These are phyloP conservation scores for Dolichoris vasculosae DNA, from an alignment of 1,140 invertebrate genomes.

Conservation along the genomic window DNA sequence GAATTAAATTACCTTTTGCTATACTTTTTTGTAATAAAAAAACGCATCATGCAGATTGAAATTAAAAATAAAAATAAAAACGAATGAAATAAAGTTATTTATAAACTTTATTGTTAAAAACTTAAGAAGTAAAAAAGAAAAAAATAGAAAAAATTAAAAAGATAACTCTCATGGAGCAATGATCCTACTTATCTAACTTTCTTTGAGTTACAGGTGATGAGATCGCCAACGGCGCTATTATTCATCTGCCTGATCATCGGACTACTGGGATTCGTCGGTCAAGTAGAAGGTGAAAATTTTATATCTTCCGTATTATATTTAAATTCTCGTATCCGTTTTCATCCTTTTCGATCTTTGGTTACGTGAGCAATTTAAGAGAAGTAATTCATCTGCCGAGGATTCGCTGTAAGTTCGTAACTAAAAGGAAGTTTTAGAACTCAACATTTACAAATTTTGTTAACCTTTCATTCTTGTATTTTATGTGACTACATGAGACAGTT, in stretches of 20 bases:
- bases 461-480: background rate
- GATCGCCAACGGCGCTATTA: conserved; percentile 56
- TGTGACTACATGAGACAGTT: background rate
- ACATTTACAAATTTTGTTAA: background rate
- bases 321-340: background rate
- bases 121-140: background rate
- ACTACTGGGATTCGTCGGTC: conserved; percentile 62
- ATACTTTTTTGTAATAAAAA: background rate
- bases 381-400: background rate
- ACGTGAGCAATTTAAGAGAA: background rate
- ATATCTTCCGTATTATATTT: background rate
- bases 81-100: too few relatives aligned
- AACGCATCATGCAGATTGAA: background rate
- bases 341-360: background rate
- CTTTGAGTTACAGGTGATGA: conserved; percentile 63
- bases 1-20: conserved; percentile 8
- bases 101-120: background rate
- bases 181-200: background rate
- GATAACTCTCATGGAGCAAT: background rate
- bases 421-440: background rate
- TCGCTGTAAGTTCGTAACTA: background rate
- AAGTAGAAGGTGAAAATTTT: conserved; percentile 67
- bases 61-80: background rate
- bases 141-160: background rate
- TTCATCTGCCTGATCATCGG: conserved; percentile 64